These are phyloP conservation scores for Sporophila hypoxantha DNA, from an alignment of 2,113 vertebrate species.

Conservation along the genomic window DNA sequence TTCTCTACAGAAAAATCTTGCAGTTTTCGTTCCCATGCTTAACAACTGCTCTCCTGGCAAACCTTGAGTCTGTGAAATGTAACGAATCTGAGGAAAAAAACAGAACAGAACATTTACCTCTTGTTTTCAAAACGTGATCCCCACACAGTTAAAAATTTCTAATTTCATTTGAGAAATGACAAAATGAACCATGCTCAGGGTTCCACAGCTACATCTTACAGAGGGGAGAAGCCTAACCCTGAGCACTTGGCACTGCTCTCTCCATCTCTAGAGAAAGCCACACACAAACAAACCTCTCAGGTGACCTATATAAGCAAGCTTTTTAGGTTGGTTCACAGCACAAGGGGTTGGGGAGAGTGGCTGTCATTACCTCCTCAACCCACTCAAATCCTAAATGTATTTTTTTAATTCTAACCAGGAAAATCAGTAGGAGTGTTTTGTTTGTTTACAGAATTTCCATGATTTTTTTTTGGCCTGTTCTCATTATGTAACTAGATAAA, in stretches of 20 bases:
- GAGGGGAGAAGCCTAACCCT: neutral
- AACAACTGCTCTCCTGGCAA: slow-evolving; percentile 89
- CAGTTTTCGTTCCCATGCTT: slow-evolving; percentile 91
- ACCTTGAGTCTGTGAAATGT: slow-evolving; percentile 98
- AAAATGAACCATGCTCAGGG: neutral
- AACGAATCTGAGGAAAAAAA: slow-evolving; percentile 84
- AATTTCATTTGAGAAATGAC: neutral
- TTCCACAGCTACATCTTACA: neutral
- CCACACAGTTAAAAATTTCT: neutral
- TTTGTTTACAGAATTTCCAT: neutral
- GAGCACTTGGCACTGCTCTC: neutral
- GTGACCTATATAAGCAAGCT: neutral
- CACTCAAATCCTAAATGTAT: neutral
- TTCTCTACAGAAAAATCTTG: slow-evolving; percentile 85
- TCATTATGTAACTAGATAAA: neutral
- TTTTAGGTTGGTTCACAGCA: neutral
- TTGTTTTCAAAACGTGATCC: neutral
- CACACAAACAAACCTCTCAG: neutral
- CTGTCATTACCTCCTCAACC: neutral
- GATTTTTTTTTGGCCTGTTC: neutral
- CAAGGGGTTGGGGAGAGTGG: neutral
- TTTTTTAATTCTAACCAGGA: neutral
- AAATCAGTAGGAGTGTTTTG: neutral
- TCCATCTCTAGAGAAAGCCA: neutral
- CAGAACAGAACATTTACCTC: neutral